Evolutionary conservation across 53 echinoderm and acorn worm species (phyloP), one percentile per base, ranked within the genome.

Genomic region (Actinopyga echinites): DNA sequence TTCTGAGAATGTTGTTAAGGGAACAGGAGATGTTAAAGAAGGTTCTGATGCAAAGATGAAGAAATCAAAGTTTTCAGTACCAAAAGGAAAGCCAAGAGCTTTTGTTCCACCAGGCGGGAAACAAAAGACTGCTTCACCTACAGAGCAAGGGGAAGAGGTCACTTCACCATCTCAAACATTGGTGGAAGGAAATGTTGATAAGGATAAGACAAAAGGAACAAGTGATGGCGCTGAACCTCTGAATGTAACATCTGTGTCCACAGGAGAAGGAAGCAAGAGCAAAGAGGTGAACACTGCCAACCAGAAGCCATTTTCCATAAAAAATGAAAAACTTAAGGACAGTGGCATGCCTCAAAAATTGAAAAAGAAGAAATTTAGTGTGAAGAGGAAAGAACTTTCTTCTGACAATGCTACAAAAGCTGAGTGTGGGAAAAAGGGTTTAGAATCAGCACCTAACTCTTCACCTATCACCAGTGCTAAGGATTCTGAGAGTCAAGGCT

Each of bases 321-420:
- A 17, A 30, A 60, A 28, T 31, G 61, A 20, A 0, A 17, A 80
- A 30, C 40, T 22, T 26, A 81, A 86, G 37, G 57, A 38, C 24
- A 54, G 26, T 21, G 4, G 42, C 6, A 29, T 57, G 20, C 52
- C 4, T 3, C 40, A 69, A 35, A 54, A 56, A 25, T 20, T 64
- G 0, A 84, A 89, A 66, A 79, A 54, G 42, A 67, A 42, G 67
- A 75, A 74, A 30, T 75, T 65, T 25, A 57, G 24, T 57, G 63
- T 22, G 32, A 87, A 74, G 30, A 74, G 75, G 21, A 66, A 65
- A 34, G 13, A 36, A 13, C 11, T 20, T 38, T 30, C 35, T 68
- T 34, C 34, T 36, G 38, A 34, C 20, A 37, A 17, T 21, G 68
- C 38, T 22, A 13, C 15, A 13, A 33, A n/a, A 15, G 21, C 20